Base-by-base conservation (phyloP, 2,888 invertebrate genomes). In the Ischnura elegans region DNA sequence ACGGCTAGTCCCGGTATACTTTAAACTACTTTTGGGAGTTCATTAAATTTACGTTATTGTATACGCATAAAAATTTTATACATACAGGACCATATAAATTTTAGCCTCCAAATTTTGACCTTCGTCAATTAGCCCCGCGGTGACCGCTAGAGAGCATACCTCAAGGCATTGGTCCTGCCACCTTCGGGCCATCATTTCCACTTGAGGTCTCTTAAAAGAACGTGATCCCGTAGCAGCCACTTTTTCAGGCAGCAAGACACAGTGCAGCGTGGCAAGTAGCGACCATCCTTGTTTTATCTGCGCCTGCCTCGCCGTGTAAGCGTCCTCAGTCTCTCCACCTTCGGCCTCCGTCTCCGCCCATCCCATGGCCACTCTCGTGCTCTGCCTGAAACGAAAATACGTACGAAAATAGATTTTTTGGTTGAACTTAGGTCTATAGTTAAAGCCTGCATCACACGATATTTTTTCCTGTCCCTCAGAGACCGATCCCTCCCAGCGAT, bases 101-200 rank as follows among this genome's bases (percentile, higher is more conserved):
- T n/a, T n/a, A n/a, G n/a, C n/a, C n/a, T n/a, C n/a, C n/a, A n/a
- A n/a, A n/a, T n/a, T n/a, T n/a, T n/a, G n/a, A n/a, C n/a, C n/a
- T n/a, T n/a, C n/a, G n/a, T n/a, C n/a, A n/a, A n/a, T n/a, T n/a
- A n/a, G n/a, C n/a, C n/a, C n/a, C n/a, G n/a, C n/a, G n/a, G n/a
- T n/a, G n/a, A n/a, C n/a, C n/a, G n/a, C n/a, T n/a, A n/a, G n/a
- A n/a, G n/a, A n/a, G n/a, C 94, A 94, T 87, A 99, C 99, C 96
- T 99, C 99, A 8, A 99, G 97, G 96, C 99, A 99, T 95, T 99
- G 98, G 96, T 99, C 99, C 96, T 99, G 99, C 99, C 99, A 99
- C 94, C 99, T 97, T 36, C 99, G 97, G 0, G 99, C 99, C 97
- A 99, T 97, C 97, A 99, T 98, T 96, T 99, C 99, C 6, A 99